Conservation (phyloP, 2,113 vertebrate genomes). For the Capreolus pygargus region DNA sequence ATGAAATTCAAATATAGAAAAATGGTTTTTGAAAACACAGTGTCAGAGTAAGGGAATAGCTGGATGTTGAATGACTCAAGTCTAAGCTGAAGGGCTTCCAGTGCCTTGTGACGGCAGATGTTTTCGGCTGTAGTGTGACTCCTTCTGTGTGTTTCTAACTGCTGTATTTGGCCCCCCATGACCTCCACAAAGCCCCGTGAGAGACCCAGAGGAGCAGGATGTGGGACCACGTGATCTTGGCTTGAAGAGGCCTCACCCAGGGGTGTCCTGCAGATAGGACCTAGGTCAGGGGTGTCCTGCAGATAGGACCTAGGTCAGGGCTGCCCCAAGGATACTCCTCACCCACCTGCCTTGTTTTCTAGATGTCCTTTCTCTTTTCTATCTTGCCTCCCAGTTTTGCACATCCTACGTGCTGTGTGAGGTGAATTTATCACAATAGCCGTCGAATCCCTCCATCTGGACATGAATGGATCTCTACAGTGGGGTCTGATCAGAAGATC, state of each 20-base stretch:
- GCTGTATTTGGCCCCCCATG: neutral
- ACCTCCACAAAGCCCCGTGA: neutral
- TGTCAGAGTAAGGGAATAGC: neutral
- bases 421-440: neutral
- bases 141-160: neutral
- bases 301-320: neutral
- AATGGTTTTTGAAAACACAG: neutral
- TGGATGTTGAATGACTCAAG: neutral
- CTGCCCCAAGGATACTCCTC: too few species aligned
- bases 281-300: neutral
- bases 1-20: neutral
- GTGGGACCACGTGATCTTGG: neutral
- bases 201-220: neutral
- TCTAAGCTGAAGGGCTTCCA: neutral
- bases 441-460: neutral
- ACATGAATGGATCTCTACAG: neutral
- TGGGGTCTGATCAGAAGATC: too few species aligned
- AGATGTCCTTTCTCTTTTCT: neutral
- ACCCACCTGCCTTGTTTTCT: neutral
- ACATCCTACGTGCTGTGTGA: neutral
- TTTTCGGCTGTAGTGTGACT: neutral
- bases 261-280: neutral
- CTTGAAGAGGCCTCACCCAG: neutral
- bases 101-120: neutral
- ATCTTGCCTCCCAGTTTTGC: neutral